These are phyloP conservation scores for Triplophysa bombifrons DNA, from an alignment of 2,797 vertebrate species.

Conservation along the genomic window DNA sequence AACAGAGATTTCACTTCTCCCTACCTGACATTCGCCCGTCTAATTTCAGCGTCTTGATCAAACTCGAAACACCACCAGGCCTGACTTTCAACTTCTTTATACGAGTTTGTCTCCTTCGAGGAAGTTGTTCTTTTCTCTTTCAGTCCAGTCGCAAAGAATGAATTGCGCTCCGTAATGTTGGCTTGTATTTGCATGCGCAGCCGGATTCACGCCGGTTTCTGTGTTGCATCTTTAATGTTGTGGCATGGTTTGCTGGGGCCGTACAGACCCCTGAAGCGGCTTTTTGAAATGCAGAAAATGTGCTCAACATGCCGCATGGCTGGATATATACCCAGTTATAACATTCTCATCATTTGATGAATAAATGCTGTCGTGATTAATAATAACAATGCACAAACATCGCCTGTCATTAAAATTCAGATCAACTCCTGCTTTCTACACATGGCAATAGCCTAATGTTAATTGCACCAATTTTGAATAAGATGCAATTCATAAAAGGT, in stretches of 20 bases:
- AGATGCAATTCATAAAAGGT: neutral
- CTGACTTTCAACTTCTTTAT: conserved; percentile 25
- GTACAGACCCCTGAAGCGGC: neutral
- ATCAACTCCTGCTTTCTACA: neutral
- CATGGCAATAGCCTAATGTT: neutral
- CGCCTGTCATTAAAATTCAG: neutral
- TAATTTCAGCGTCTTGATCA: conserved; percentile 23
- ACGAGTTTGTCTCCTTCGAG: conserved; percentile 40
- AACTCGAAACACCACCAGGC: conserved; percentile 26
- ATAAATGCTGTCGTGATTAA: neutral
- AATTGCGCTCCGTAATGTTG: neutral
- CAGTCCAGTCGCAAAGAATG: too few species aligned
- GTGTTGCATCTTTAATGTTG: neutral
- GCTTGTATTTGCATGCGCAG: neutral
- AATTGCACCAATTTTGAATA: neutral
- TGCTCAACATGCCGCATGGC: neutral
- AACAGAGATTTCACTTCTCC: conserved; percentile 23
- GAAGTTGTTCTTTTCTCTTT: neutral
- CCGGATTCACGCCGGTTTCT: neutral
- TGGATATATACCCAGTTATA: neutral
- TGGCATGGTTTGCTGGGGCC: neutral
- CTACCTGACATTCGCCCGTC: neutral
- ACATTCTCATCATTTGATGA: neutral
- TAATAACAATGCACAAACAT: neutral
- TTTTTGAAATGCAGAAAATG: neutral